Base-by-base conservation (phyloP, 2,888 invertebrate genomes). In the Polyommatus icarus region DNA sequence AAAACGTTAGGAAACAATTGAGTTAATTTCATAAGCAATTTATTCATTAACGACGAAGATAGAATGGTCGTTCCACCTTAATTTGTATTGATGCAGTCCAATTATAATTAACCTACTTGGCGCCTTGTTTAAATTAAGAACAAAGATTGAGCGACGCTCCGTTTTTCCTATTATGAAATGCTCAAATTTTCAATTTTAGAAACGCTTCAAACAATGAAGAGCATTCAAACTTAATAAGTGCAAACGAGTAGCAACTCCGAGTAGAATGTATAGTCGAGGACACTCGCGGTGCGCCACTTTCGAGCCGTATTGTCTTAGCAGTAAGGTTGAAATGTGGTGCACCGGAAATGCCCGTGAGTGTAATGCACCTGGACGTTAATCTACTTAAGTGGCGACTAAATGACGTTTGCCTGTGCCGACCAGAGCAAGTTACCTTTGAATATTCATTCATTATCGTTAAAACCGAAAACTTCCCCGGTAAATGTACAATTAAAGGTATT, bases 361-460 rank as follows among this genome's bases (percentile, higher is more conserved):
- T 50, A 46, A 29, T 73, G 29, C 75, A 75, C 75, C 75, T 75
- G 75, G 75, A 54, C 29, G 75, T 54, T 75, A 75, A 75, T 75
- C 75, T 50, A 75, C 75, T 75, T 75, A 75, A 75, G 29, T 54
- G 75, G 54, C 50, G 75, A 75, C 75, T 54, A 75, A 75, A 75
- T 75, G 75, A 75, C 75, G 54, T 75, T 75, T 29, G 24, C 54
- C 54, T 18, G 75, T 8, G 50, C 75, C 46, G 75, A 50, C 75
- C 50, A 50, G 75, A 50, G 40, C 73, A 24, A 54, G 46, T 75
- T 40, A 50, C 75, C 75, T 24, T 24, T 50, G 46, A 75, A 75
- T 75, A 75, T 75, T 75, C 75, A 75, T 75, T 75, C 54, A 75
- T 75, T 75, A 75, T 46, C 29, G 75, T 54, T 54, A 75, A 67